phyloP scores from a whole-genome alignment of 2,797 vertebrate genomes.

The Scarus forsteni region DNA sequence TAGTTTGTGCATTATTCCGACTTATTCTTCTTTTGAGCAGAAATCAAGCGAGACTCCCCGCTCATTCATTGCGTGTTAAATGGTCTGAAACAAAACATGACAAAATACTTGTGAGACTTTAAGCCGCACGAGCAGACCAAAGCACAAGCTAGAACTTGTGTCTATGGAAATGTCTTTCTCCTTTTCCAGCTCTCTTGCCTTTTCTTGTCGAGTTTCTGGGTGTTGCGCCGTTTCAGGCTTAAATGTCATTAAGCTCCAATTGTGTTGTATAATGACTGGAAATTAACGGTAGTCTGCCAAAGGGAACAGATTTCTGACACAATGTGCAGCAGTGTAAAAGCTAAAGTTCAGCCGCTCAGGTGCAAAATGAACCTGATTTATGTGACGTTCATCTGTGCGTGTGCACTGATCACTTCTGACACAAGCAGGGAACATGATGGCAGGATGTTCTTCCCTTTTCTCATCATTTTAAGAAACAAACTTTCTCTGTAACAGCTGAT shows the following conservation, averaged over 20 bases:
- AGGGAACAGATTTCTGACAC: conserved; percentile 22
- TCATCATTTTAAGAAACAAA: not conserved
- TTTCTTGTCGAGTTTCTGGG: conserved; percentile 69
- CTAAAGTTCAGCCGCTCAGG: not conserved
- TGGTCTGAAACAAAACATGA: conserved; percentile 45
- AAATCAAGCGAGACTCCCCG: conserved; percentile 18
- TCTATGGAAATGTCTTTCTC: conserved; percentile 42
- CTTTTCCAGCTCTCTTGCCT: conserved; percentile 46
- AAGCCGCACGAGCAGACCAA: conserved; percentile 30
- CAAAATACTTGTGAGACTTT: conserved; percentile 37
- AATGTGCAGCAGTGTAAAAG: conserved; percentile 7
- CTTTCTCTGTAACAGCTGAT: too few species aligned
- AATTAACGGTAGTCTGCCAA: conserved; percentile 7
- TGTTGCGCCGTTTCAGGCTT: conserved; percentile 57
- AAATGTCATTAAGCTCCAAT: conserved; percentile 53
- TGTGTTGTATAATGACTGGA: conserved; percentile 40
- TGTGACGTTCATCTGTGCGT: not conserved
- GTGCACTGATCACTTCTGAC: not conserved
- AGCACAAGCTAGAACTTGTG: conserved; percentile 67
- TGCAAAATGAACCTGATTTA: not conserved
- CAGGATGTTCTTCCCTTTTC: not conserved
- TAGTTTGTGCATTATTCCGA: conserved; percentile 2
- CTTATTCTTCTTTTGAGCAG: conserved; percentile 1
- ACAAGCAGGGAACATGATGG: not conserved
- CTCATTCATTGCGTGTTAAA: conserved; percentile 27